Conservation (phyloP, 1,140 invertebrate genomes). For the Caerostris extrusa region DNA sequence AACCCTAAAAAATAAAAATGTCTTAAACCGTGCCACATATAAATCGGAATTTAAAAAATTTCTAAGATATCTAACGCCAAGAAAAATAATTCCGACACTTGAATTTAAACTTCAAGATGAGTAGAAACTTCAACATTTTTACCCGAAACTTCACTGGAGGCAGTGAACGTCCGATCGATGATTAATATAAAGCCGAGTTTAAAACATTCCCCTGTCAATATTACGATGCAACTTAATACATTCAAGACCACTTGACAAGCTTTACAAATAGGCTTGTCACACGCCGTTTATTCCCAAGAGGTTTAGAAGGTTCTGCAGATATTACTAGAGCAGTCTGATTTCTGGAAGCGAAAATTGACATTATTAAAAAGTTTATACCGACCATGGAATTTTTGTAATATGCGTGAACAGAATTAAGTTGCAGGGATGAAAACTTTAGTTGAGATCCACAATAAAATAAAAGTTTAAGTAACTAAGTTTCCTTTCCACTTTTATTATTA, state of each 20-base stretch:
- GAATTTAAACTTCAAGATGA: neutral
- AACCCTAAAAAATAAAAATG: neutral
- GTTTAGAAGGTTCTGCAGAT: neutral
- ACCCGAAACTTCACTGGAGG: neutral
- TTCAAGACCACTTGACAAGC: constrained; percentile 14
- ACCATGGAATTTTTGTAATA: neutral
- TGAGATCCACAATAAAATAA: neutral
- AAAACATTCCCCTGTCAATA: neutral
- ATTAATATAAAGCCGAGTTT: constrained; percentile 8
- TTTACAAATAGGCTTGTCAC: constrained; percentile 13
- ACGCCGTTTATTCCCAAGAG: neutral
- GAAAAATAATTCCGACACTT: neutral
- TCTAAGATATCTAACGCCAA: no score
- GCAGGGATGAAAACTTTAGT: neutral
- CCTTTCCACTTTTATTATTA: neutral
- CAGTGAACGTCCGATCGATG: neutral
- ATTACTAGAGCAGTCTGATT: neutral
- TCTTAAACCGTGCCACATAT: neutral
- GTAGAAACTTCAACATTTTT: neutral
- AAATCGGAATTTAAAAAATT: neutral
- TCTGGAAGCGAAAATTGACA: neutral
- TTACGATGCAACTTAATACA: constrained; percentile 2
- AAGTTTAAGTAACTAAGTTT: neutral
- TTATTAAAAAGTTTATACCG: neutral
- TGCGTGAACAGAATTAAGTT: neutral